Conservation (phyloP, 2,797 vertebrate species). For the Spizella passerina region DNA sequence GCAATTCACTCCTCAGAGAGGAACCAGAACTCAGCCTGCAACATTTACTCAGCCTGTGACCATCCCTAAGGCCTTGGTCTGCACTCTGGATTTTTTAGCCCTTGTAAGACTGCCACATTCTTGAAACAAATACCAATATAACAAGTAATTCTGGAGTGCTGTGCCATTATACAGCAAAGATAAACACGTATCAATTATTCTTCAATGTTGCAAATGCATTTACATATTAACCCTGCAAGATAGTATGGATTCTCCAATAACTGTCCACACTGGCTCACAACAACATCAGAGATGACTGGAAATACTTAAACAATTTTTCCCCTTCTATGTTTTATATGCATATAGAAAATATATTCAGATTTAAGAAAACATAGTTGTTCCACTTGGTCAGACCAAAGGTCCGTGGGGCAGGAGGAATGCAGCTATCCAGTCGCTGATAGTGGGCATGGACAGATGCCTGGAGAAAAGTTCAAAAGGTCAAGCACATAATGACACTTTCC, state of each 20-base stretch:
- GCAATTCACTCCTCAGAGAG: not conserved
- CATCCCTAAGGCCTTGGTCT: not conserved
- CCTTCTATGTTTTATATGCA: fast-evolving
- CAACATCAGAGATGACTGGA: not conserved
- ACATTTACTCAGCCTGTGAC: not conserved
- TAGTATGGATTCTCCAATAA: fast-evolving
- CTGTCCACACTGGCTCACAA: fast-evolving
- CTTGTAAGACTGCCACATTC: not conserved
- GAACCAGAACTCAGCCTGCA: not conserved
- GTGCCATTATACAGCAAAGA: not conserved
- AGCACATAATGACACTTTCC: not conserved
- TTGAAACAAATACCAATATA: not conserved
- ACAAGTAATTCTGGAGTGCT: not conserved
- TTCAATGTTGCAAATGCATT: not conserved
- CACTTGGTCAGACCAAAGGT: not conserved
- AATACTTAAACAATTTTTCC: fast-evolving
- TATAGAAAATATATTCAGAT: not conserved
- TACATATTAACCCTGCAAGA: not conserved
- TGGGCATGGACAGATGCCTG: not conserved
- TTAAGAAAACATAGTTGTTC: not conserved
- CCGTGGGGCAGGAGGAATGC: not conserved
- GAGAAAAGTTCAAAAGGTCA: not conserved
- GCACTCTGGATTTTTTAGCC: not conserved
- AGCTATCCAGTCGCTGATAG: not conserved
- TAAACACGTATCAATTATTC: not conserved